These are phyloP conservation scores for Noctilio leporinus DNA, from an alignment of 2,113 vertebrate genomes.

Conservation along the genomic window DNA sequence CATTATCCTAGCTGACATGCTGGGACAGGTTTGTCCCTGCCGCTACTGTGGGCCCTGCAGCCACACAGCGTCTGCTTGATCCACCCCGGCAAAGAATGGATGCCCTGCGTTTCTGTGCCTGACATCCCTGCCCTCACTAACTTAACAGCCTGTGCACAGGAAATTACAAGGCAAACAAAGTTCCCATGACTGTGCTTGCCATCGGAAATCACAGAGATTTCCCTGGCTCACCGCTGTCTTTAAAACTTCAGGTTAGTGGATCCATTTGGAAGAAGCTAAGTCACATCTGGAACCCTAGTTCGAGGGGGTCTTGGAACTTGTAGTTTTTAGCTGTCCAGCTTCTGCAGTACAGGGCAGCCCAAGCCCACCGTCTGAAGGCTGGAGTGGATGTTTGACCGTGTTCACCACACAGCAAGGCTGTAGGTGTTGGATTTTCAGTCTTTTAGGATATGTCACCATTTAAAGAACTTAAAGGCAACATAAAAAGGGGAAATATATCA, in stretches of 20 bases:
- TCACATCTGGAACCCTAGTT: background rate
- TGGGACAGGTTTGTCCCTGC: background rate
- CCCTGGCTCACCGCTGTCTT: background rate
- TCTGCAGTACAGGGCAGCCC: background rate
- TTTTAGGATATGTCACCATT: background rate
- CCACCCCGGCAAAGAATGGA: too few relatives aligned
- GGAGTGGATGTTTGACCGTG: background rate
- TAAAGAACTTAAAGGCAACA: background rate
- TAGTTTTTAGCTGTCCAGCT: background rate
- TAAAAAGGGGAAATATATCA: background rate
- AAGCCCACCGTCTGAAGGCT: background rate
- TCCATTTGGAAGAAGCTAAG: background rate
- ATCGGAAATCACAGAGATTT: background rate
- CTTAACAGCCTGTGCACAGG: too few relatives aligned
- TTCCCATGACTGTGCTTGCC: accelerated
- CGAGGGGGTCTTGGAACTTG: background rate
- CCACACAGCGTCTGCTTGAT: background rate
- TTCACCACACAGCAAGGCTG: background rate
- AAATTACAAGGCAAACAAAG: background rate
- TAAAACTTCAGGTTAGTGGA: background rate
- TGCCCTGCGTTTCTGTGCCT: background rate
- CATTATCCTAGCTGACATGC: background rate
- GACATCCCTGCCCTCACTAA: background rate
- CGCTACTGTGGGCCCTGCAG: background rate
- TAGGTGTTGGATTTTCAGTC: background rate